phyloP scores from a whole-genome alignment of 1,140 invertebrate species.

The Eupeodes corollae region DNA sequence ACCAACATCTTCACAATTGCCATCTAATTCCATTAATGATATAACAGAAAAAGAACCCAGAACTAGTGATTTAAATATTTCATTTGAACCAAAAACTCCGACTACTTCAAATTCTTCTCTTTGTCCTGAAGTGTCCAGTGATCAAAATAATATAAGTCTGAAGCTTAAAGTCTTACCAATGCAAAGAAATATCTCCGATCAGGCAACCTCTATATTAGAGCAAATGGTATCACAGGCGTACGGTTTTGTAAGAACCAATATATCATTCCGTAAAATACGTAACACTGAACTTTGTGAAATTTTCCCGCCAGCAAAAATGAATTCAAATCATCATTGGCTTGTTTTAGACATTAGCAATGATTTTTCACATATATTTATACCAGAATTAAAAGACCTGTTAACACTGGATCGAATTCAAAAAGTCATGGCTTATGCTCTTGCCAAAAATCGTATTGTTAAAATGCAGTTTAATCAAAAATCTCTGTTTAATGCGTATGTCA shows the following conservation, averaged over 20 bases:
- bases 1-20: neutral
- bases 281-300: slow-evolving; percentile 19
- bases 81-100: no score
- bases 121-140: neutral
- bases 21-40: no score
- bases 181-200: no score
- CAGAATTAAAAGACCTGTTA: slow-evolving; percentile 23
- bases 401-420: slow-evolving; percentile 27
- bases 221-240: no score
- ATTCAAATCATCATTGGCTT: slow-evolving; percentile 25
- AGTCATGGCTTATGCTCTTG: slow-evolving; percentile 16
- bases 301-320: slow-evolving; percentile 14
- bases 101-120: no score
- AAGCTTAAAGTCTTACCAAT: no score
- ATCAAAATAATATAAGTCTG: no score
- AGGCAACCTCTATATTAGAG: no score
- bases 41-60: no score
- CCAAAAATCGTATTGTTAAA: slow-evolving; percentile 25
- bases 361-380: slow-evolving; percentile 34
- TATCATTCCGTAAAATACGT: slow-evolving; percentile 24
- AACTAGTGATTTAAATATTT: no score
- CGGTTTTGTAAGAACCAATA: slow-evolving; percentile 14
- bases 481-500: slow-evolving; percentile 28
- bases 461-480: slow-evolving; percentile 23
- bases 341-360: slow-evolving; percentile 28